Conservation (phyloP, 2,113 vertebrate species). For the Mesocricetus auratus region DNA sequence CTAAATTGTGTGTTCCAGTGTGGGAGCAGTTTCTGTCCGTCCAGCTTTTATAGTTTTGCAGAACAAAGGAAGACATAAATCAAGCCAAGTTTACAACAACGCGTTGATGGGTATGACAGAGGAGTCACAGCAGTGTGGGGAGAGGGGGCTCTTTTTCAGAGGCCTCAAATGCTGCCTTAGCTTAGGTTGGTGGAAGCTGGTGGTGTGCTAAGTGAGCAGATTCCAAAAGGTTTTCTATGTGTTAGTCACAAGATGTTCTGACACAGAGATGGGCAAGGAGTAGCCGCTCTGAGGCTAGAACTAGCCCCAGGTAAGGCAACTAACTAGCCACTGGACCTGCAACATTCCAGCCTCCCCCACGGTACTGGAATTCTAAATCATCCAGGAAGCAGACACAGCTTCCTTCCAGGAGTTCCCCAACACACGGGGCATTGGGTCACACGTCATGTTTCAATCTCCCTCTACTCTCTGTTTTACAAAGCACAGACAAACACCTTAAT, state of each 20-base stretch:
- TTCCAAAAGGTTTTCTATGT: neutral
- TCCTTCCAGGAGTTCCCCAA: neutral
- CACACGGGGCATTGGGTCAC: neutral
- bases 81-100: neutral
- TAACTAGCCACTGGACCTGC: neutral
- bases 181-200: neutral
- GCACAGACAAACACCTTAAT: neutral
- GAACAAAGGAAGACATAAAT: neutral
- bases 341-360: neutral
- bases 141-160: neutral
- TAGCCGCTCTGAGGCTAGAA: neutral
- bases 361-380: neutral
- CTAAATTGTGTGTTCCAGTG: neutral
- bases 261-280: neutral
- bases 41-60: neutral
- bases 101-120: neutral
- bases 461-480: neutral
- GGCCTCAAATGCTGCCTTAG: neutral
- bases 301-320: neutral
- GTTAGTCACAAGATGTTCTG: neutral
- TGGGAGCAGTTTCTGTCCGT: neutral
- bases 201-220: neutral
- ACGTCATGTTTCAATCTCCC: neutral
- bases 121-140: too few relatives aligned
- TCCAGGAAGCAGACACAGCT: neutral